Base-by-base conservation (phyloP, 2,888 invertebrate genomes). In the Eupeodes luniger region DNA sequence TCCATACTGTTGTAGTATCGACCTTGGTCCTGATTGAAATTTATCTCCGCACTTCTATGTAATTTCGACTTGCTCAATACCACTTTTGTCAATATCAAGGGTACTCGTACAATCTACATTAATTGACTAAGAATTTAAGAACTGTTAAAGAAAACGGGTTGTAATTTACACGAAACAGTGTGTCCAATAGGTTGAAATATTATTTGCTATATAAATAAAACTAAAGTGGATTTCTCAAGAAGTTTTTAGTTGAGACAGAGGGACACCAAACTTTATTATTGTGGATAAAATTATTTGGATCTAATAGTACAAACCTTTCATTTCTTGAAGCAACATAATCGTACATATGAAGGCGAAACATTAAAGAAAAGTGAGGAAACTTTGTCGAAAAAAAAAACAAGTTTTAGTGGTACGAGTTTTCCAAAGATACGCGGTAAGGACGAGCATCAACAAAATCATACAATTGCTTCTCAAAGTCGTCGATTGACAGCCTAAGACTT, bases 1-100 rank as follows among this genome's bases (percentile, higher is more conserved):
- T 6, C 14, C 14, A 27, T 12, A 6, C 1, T 9, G 7, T 6
- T 10, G 44, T 11, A 4, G 4, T 77, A 89, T 49, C 19, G 69
- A 47, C 76, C 49, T 51, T 12, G 66, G 59, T 78, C 51, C 62
- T 89, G 78, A 93, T 93, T 93, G 93, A 93, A 92, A 93, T 93
- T 93, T 93, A 93, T 93, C 93, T 92, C 92, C 93, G 91, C 91
- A 92, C 92, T 92, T 92, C 92, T 91, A 90, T 40, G 40, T 40
- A 9, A 91, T 91, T 91, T 91, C 47, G 12, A 47, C 34, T 34
- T 53, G 16, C 78, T 57, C 67, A 61, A 16, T 67, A 44, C 55
- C 53, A 67, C 55, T 75, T 12, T 61, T 82, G 47, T 82, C 79
- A 86, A 86, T 82, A 82, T 79, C 86, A 86, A 82, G 86, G 86